Evolutionary conservation across 2,888 invertebrate species (phyloP), one percentile per base, ranked within the genome.

Genomic region (Ennomos erosarius): DNA sequence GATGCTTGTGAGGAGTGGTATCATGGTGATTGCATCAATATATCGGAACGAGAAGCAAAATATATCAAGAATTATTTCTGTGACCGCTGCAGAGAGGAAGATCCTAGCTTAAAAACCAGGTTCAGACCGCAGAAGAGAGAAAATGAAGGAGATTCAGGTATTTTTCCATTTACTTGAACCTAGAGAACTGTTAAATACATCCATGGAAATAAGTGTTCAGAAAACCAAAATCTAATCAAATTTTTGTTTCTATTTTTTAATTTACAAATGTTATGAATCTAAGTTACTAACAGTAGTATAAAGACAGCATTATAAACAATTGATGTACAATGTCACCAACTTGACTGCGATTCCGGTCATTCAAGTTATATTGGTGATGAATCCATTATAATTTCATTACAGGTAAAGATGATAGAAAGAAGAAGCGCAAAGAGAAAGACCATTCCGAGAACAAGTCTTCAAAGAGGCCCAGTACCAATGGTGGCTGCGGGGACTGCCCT

Each of bases 1-100:
- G 99, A 99, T 85, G 95, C 97, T 10, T 99, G 99, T 82, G 98
- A 99, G 84, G 99, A 99, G 87, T 99, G 99, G 99, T 99, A 98
- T 80, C 99, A 99, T 79, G 99, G 99, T 0, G 98, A 99, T 79
- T 99, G 99, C 83, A 98, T 99, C 67, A 97, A 97, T 71, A 97
- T 99, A 68, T 98, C 98, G 0, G 97, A 98, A 82, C 95, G 96
- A 70, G 98, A 98, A 80, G 97, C 99, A 0, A 98, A 98, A 77
- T 95, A 96, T 69, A 99, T 99, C 56, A 97, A 98, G 76, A 97
- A 97, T 70, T 99, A 98, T 79, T 99, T 96, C 81, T 99, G 99
- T 84, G 94, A 96, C 72, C 95, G 95, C 45, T 98, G 98, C 74
- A 94, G 95, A 69, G 96, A 96, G 72, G 97, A 97, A 77, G 97